phyloP scores from a whole-genome alignment of 2,888 invertebrate genomes.

The Plebejus anna region DNA sequence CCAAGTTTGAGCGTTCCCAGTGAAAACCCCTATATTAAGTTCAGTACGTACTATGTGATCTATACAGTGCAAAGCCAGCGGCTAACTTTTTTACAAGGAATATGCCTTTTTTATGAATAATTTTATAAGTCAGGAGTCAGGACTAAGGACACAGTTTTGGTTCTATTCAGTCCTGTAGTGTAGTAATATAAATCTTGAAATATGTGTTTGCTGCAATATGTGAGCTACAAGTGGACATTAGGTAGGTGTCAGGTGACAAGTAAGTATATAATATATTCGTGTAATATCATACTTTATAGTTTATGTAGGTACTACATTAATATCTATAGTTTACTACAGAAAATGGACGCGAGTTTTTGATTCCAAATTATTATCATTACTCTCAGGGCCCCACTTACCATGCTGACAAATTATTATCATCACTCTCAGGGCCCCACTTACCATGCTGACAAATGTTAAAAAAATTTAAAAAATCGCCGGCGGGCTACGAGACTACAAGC shows the following conservation, averaged over 20 bases:
- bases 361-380: not conserved
- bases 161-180: not conserved
- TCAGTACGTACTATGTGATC: not conserved
- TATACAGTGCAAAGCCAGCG: conserved; percentile 20
- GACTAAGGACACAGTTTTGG: not conserved
- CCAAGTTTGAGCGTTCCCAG: not conserved
- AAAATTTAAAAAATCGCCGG: not conserved
- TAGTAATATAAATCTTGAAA: not conserved
- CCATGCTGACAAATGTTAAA: not conserved
- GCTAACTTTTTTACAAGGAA: not conserved
- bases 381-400: not conserved
- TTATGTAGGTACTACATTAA: not conserved
- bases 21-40: not conserved
- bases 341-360: not conserved
- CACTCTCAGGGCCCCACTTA: not conserved
- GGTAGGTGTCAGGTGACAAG: not conserved
- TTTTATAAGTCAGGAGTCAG: not conserved
- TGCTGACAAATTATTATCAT: not conserved
- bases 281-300: not conserved
- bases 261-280: not conserved
- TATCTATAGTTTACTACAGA: not conserved
- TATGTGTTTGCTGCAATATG: not conserved
- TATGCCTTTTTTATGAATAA: not conserved
- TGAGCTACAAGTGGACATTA: not conserved
- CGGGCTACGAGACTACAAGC: not conserved